Evolutionary conservation across 1,140 invertebrate species (phyloP).

Genomic region (Belonocnema kinseyi): DNA sequence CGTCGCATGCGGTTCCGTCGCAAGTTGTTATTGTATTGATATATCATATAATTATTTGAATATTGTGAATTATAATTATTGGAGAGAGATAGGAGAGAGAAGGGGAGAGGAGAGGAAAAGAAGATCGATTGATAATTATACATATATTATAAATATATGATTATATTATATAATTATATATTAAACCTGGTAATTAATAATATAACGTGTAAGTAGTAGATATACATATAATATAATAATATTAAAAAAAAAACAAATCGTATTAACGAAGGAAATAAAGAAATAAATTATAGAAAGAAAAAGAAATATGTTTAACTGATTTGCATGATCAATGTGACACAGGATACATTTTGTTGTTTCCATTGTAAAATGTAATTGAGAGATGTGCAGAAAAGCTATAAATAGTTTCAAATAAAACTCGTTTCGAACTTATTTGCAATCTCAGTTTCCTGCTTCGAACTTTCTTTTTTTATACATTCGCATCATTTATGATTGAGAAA

Average conservation of each 20-base stretch:
- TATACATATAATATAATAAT: conserved; percentile 55
- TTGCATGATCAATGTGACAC: conserved; percentile 39
- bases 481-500: no score
- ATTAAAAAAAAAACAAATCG: conserved; percentile 47
- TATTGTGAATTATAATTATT: conserved; percentile 62
- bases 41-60: conserved; percentile 60
- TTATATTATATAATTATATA: conserved; percentile 51
- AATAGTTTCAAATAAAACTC: conserved; percentile 60
- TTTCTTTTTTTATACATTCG: neutral
- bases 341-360: conserved; percentile 49
- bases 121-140: conserved; percentile 56
- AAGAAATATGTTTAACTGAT: conserved; percentile 47
- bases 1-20: conserved; percentile 45
- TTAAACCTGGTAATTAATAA: conserved; percentile 56
- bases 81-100: conserved; percentile 41
- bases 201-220: conserved; percentile 64
- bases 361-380: conserved; percentile 51
- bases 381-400: conserved; percentile 52
- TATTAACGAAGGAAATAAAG: conserved; percentile 51
- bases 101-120: conserved; percentile 41
- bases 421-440: conserved; percentile 44
- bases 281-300: conserved; percentile 48
- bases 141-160: conserved; percentile 57
- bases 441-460: conserved; percentile 36
- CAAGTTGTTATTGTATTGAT: conserved; percentile 61